Evolutionary conservation across 2,888 invertebrate genomes (phyloP).

Genomic region (Elmis aenea): DNA sequence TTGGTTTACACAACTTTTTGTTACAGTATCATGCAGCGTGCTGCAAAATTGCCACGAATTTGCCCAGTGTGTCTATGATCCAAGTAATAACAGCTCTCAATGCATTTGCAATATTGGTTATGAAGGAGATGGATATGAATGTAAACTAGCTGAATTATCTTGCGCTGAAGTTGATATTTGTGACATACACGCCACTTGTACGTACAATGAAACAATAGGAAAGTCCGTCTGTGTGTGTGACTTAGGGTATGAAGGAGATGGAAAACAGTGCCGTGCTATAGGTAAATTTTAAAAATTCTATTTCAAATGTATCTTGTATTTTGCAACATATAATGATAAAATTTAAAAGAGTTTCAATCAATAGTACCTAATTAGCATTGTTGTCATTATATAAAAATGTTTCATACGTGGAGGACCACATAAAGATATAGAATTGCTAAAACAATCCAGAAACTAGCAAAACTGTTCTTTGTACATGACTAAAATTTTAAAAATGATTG

Average conservation of each 20-base stretch:
- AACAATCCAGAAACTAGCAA: too few species aligned
- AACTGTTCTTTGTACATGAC: too few species aligned
- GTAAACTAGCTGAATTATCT: constrained; percentile 54
- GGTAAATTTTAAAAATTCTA: too few species aligned
- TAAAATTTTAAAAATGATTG: too few species aligned
- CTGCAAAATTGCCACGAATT: constrained; percentile 76
- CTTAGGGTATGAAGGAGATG: constrained; percentile 77
- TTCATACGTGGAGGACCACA: too few species aligned
- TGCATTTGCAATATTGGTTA: constrained; percentile 82
- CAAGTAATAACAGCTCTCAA: constrained; percentile 51
- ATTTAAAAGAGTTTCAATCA: too few species aligned
- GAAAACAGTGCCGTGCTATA: constrained; percentile 65
- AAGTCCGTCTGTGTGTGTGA: constrained; percentile 72
- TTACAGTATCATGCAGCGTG: constrained; percentile 67
- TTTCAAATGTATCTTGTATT: too few species aligned
- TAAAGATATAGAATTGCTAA: too few species aligned
- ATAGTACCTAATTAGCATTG: too few species aligned
- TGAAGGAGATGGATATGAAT: constrained; percentile 77
- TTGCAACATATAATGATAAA: too few species aligned
- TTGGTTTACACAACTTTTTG: not conserved
- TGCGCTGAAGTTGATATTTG: constrained; percentile 61
- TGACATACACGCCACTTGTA: constrained; percentile 69
- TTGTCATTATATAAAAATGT: too few species aligned
- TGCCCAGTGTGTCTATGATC: constrained; percentile 68
- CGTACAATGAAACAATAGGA: constrained; percentile 60